phyloP scores from a whole-genome alignment of 2,797 vertebrate genomes.

The Falco novaeseelandiae region DNA sequence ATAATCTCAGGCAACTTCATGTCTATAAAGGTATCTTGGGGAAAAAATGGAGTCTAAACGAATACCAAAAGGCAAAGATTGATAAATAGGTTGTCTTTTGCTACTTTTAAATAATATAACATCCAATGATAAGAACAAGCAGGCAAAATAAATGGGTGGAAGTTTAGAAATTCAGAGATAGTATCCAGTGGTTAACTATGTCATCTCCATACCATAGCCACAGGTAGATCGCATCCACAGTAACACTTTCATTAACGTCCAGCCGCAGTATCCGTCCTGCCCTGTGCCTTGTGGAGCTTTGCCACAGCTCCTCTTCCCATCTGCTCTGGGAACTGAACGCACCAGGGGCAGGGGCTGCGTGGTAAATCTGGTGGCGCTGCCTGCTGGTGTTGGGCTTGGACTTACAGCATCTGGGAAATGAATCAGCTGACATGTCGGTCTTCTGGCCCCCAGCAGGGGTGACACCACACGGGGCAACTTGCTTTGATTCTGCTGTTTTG shows the following conservation, averaged over 20 bases:
- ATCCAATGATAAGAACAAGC: neutral
- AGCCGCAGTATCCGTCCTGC: neutral
- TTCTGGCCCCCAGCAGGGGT: neutral
- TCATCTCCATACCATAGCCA: neutral
- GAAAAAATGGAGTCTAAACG: neutral
- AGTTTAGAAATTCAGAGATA: neutral
- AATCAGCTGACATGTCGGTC: neutral
- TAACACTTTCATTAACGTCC: neutral
- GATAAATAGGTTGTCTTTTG: neutral
- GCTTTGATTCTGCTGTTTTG: neutral
- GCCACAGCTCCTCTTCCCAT: neutral
- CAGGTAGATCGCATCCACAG: neutral
- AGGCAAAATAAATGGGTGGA: neutral
- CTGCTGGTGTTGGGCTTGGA: neutral
- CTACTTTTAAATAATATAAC: neutral
- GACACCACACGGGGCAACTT: rapidly evolving
- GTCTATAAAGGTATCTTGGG: neutral
- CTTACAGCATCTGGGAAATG: neutral
- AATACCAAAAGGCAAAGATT: neutral
- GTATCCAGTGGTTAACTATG: neutral
- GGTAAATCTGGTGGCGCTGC: neutral
- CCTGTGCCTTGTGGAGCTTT: rapidly evolving
- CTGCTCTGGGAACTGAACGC: neutral
- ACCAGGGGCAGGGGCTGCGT: neutral
- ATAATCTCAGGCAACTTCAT: neutral